Evolutionary conservation across 2,797 vertebrate genomes (phyloP).

Genomic region (Sebastes nivosus): DNA sequence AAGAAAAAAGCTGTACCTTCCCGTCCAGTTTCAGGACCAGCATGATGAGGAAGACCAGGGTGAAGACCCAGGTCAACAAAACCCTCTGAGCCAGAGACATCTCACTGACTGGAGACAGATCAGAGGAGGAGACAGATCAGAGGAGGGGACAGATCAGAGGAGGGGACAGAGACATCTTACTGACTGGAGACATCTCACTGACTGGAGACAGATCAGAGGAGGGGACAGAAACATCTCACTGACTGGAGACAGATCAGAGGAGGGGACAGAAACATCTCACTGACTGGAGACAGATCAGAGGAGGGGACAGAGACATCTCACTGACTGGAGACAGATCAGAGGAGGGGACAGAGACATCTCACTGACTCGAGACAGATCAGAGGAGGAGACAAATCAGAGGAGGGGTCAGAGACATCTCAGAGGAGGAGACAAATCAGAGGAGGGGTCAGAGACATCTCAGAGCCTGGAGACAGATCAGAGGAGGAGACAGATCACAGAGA

Average conservation of each 20-base stretch:
- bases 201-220: constrained; percentile 33
- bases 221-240: constrained; percentile 87
- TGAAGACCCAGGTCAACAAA: constrained; percentile 95
- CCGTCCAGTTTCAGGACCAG: constrained; percentile 96
- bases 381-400: too few species aligned
- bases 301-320: constrained; percentile 61
- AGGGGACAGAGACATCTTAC: too few species aligned
- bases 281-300: constrained; percentile 53
- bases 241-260: constrained; percentile 58
- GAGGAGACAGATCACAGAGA: too few species aligned
- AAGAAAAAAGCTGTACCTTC: constrained; percentile 69
- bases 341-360: constrained; percentile 61
- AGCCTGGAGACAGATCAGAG: too few species aligned
- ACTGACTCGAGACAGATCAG: too few species aligned
- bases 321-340: constrained; percentile 1
- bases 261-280: constrained; percentile 90
- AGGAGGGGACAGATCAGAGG: too few species aligned
- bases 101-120: constrained; percentile 77
- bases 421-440: too few species aligned
- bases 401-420: constrained; percentile 61
- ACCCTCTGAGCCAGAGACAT: constrained; percentile 98
- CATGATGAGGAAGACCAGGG: constrained; percentile 94
- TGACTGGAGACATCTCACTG: too few species aligned
- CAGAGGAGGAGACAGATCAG: constrained; percentile 65
- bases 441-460: too few species aligned